Conservation (phyloP, 2,888 invertebrate species). For the Fragum sueziense region DNA sequence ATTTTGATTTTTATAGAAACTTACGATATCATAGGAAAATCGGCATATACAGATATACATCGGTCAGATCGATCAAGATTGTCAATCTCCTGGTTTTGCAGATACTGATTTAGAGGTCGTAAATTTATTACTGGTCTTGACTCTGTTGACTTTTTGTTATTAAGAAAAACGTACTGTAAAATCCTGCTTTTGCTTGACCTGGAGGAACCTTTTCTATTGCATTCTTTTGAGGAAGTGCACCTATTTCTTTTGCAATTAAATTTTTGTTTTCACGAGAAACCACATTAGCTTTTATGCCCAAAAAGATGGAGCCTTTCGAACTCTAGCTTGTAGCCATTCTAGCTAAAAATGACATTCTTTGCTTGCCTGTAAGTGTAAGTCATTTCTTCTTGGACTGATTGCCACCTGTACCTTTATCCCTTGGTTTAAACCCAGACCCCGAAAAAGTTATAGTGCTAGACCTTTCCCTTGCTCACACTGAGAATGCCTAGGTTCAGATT, state of each 20-base stretch:
- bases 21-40: conserved; percentile 26
- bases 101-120: too few relatives aligned
- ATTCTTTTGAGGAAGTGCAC: conserved; percentile 20
- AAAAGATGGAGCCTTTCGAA: conserved; percentile 33
- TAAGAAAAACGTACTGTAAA: too few relatives aligned
- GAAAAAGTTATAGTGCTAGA: neutral
- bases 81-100: conserved; percentile 48
- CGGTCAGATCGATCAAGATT: conserved; percentile 34
- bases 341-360: neutral
- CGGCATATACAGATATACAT: conserved; percentile 43
- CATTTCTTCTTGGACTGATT: neutral
- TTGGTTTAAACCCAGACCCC: neutral
- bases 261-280: conserved; percentile 24
- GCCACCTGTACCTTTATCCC: neutral
- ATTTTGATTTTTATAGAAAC: conserved; percentile 33
- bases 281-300: conserved; percentile 27
- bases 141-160: too few relatives aligned
- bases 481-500: neutral
- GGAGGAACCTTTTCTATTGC: conserved; percentile 34
- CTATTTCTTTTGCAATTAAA: too few relatives aligned
- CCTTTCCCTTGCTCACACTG: neutral
- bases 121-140: too few relatives aligned
- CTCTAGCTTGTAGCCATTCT: conserved; percentile 47
- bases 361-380: conserved; percentile 9
- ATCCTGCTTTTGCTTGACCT: conserved; percentile 25